A percentile compares a stretch with the other conserved stretches of the same genome.
phyloP scores from a whole-genome alignment of 2,888 invertebrate species.

The Ophion ellenae region DNA sequence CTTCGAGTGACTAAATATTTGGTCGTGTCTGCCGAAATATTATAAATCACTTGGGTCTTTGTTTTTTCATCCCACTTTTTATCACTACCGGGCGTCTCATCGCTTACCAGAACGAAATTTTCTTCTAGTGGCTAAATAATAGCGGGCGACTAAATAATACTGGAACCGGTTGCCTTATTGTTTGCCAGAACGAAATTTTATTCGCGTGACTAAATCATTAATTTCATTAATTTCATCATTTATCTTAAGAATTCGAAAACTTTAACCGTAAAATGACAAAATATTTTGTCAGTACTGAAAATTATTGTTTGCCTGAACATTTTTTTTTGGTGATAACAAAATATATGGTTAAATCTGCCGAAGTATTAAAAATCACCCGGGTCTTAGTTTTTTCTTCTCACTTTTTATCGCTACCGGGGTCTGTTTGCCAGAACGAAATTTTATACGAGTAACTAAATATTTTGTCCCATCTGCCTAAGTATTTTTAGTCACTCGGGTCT shows the following conservation, averaged over 20 bases:
- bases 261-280: conserved; percentile 1
- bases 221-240: background rate
- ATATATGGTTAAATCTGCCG: conserved; percentile 4
- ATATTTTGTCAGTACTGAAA: conserved; percentile 18
- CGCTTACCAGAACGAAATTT: background rate
- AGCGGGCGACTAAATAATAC: background rate
- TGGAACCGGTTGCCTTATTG: background rate
- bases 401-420: conserved; percentile 7
- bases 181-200: conserved; percentile 15
- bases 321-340: conserved; percentile 4
- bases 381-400: background rate
- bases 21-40: background rate
- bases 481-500: background rate
- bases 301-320: background rate
- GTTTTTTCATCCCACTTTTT: conserved; percentile 5
- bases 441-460: background rate
- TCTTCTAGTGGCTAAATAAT: too few relatives aligned
- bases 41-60: conserved; percentile 11
- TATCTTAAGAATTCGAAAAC: conserved; percentile 11
- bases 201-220: conserved; percentile 12
- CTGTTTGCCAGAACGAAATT: conserved; percentile 1
- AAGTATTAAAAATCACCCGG: conserved; percentile 13
- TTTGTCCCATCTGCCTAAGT: background rate
- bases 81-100: conserved; percentile 8
- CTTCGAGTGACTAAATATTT: too few relatives aligned